Percentiles rank a stretch among this genome's conserved stretches.
These are phyloP conservation scores for Sphenopsis melanotis DNA, from an alignment of 2,797 vertebrate species.

Conservation along the genomic window DNA sequence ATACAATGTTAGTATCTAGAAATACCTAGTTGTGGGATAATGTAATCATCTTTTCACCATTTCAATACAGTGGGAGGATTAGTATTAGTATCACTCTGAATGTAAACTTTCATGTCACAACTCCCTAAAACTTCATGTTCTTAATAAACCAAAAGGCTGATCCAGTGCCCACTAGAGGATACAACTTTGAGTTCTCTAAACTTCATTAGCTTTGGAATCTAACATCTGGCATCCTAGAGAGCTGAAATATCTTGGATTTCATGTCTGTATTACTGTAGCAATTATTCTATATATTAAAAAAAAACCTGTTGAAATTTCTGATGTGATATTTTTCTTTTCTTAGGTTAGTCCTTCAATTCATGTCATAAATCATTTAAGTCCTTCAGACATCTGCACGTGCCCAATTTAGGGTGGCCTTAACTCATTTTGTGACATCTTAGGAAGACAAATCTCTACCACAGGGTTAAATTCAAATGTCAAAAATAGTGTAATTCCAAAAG, in stretches of 20 bases:
- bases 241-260: not conserved
- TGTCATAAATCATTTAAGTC: conserved; percentile 27
- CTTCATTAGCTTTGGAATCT: not conserved
- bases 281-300: not conserved
- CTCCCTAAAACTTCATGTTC: not conserved
- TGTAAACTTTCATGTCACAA: not conserved
- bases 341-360: not conserved
- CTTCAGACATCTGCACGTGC: not conserved
- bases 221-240: not conserved
- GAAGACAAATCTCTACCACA: not conserved
- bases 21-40: not conserved
- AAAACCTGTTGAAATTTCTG: not conserved
- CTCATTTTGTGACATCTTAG: not conserved
- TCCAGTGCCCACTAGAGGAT: not conserved
- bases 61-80: not conserved
- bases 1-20: not conserved
- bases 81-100: not conserved
- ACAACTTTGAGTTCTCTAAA: not conserved
- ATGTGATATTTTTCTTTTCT: not conserved
- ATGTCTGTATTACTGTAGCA: not conserved
- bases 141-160: conserved; percentile 22
- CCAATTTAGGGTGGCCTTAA: conserved; percentile 40
- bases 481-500: not conserved
- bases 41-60: not conserved
- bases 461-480: not conserved